Base-by-base conservation (phyloP, 2,888 invertebrate species). In the Apamea crenata region DNA sequence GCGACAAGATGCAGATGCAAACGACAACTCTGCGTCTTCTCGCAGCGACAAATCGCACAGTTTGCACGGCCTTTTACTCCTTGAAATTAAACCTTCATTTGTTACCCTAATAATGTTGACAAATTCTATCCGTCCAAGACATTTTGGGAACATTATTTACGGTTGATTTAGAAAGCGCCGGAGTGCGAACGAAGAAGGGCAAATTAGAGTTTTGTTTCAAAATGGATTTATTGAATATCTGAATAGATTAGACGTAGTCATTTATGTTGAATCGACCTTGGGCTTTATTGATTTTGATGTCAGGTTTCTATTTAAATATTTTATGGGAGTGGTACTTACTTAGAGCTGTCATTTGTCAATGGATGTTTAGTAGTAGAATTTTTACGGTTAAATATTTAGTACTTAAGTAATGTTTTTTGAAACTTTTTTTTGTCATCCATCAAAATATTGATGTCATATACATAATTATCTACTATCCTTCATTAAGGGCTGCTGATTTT, bases 111-210 rank as follows among this genome's bases (percentile, higher is more conserved):
- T 84, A 74, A 84, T 80, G 80, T 82, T 84, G 84, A 88, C 84
- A 88, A 84, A 88, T 88, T 88, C 71, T 86, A 65, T 80, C 75
- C 59, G 72, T 70, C 79, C 71, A 63, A 67, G 83, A 74, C 73
- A 81, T 87, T 87, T 88, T 78, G 73, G 77, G 67, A 61, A 71
- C 69, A 44, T 82, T 88, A 80, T 87, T 87, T 85, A 85, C 83
- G 77, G 80, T 69, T 83, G 85, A 83, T 77, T 85, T 80, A 73
- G 36, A 77, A 61, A 77, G 66, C 85, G 76, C 63, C 72, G 72
- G 78, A 75, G 75, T 56, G 86, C 50, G 76, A 85, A 72, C 80
- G 29, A 70, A 84, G 77, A 84, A 29, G 68, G 59, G 72, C 29
- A 84, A 84, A 87, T 84, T 81, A 76, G 70, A 87, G 77, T 70